These are phyloP conservation scores for Aphaenogaster rudis DNA, from an alignment of 1,140 invertebrate genomes.

Conservation along the genomic window DNA sequence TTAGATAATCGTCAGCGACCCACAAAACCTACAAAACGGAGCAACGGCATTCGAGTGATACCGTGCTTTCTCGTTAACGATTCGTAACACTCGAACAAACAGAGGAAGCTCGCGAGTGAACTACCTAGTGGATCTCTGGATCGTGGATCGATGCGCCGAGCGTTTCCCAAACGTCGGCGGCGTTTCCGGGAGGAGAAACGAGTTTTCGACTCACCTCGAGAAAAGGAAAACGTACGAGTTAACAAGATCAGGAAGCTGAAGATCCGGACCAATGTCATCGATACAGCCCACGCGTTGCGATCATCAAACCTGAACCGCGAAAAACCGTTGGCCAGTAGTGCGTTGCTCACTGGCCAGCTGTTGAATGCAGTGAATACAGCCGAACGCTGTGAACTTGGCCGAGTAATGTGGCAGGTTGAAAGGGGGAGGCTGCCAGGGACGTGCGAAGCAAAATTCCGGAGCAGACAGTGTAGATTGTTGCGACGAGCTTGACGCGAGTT, in stretches of 20 bases:
- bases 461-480: background rate
- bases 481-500: background rate
- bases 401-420: background rate
- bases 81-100: too few species aligned
- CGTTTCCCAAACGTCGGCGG: background rate
- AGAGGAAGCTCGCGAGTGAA: too few species aligned
- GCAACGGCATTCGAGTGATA: background rate
- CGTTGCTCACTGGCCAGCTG: background rate
- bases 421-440: background rate
- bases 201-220: background rate
- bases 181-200: background rate
- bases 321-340: background rate
- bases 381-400: constrained; percentile 17
- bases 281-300: background rate
- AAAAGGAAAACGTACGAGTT: background rate
- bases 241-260: background rate
- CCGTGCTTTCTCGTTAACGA: background rate
- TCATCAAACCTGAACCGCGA: background rate
- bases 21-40: background rate
- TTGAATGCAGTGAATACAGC: background rate
- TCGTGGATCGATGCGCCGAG: background rate
- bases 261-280: background rate
- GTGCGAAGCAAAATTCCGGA: background rate
- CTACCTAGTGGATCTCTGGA: background rate
- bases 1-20: constrained; percentile 2